Percentiles rank a stretch among this genome's conserved stretches.
phyloP scores from a whole-genome alignment of 2,113 vertebrate genomes.

The Delphinus delphis region DNA sequence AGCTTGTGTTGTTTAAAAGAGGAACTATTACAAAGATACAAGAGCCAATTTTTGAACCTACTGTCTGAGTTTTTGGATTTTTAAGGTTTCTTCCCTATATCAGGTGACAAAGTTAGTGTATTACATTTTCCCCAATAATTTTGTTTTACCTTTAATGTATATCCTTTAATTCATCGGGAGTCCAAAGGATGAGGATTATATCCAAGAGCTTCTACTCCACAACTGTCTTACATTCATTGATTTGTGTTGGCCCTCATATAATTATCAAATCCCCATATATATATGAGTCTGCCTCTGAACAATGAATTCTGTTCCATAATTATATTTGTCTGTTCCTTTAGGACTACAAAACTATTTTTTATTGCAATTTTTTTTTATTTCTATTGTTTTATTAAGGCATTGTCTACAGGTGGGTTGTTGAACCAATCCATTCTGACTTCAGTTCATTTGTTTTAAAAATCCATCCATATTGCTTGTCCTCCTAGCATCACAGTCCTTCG shows the following conservation, averaged over 20 bases:
- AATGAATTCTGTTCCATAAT: not conserved
- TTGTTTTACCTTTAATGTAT: not conserved
- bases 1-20: not conserved
- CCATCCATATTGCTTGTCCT: not conserved
- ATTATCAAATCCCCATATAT: not conserved
- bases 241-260: not conserved
- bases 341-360: not conserved
- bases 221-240: not conserved
- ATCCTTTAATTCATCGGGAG: not conserved
- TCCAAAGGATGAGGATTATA: not conserved
- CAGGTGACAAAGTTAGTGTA: not conserved
- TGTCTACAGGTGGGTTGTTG: not conserved
- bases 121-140: not conserved
- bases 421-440: not conserved
- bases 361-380: not conserved
- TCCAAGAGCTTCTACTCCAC: not conserved
- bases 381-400: not conserved
- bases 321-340: not conserved
- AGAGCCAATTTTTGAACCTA: not conserved
- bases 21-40: not conserved
- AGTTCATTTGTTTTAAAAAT: not conserved
- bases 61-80: not conserved
- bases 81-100: not conserved
- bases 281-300: not conserved
- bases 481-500: not conserved